Evolutionary conservation across 1,140 invertebrate genomes (phyloP), one percentile per base, ranked within the genome.

Genomic region (Brachionus angularis): DNA sequence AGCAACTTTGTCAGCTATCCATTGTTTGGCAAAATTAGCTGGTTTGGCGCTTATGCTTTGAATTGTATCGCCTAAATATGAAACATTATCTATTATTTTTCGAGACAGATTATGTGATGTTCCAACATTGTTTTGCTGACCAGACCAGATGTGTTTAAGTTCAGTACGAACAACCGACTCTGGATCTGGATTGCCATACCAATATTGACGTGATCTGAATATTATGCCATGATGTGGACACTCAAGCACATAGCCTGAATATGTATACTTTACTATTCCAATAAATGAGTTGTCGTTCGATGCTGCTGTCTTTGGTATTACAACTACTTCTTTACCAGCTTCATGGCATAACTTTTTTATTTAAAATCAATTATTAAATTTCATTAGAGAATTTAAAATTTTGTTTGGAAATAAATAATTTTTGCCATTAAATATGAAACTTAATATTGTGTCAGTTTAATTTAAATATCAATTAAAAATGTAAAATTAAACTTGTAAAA

Each of bases 191-290:
- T 92, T 91, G 1, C 89, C 89, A 79, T 88, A 91, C 90, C 90
- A 93, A 77, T 88, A 88, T 76, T 91, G 87, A 8, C 89, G 83
- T 77, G 88, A 89, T 47, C 88, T 83, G 77, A 89, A 91, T 72
- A 91, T 90, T 74, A 91, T 86, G 1, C 90, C 89, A 82, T 89
- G 91, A 73, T 86, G 84, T 36, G 85, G 84, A 81, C 90, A 93
- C 74, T 91, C 88, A 34, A 91, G 85, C 1, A 89, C 85, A 78
- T 88, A 89, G 76, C 89, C 89, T 42, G 88, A 86, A 89, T 88
- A 91, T 1, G 88, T 87, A 78, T 88, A 90, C 76, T 86, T 89
- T 1, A 88, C 86, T 18, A 89, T 76, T 27, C 87, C 87, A n/a
- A 52, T 46, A 12, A 73, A 89, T 16, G 86, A 85, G 72, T 83